Evolutionary conservation across 1,140 invertebrate genomes (phyloP), one percentile per base, ranked within the genome.

Genomic region (Pentalonia nigronervosa): DNA sequence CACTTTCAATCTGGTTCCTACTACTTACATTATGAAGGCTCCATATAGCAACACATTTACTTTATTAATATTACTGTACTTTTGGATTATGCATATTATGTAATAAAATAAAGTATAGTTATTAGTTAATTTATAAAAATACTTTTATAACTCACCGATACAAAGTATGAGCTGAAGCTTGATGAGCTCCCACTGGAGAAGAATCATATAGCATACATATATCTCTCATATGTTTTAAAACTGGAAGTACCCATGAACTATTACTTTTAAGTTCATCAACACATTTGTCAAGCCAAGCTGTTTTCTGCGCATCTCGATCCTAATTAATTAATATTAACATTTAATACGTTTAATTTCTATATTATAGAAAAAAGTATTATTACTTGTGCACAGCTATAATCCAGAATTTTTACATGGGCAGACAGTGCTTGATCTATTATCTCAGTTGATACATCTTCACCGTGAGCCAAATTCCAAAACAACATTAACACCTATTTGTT

Each of bases 381-480:
- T 94, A 96, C 96, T 95, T 97, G 97, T 89, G 98, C 99, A 96
- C 99, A 99, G 95, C 98, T 99, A 95, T 99, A 99, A 96, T 99
- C 99, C 56, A 99, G 96, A 95, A 99, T 99, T 96, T 99, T 99
- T 17, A 99, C 98, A 95, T 99, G 98, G 94, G 99, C 98, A 88
- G 97, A 97, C 89, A 99, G 95, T 4, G 99, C 99, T 95, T 99
- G 98, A 95, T 99, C 99, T 97, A 99, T 98, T 94, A 99, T 99
- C 95, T 99, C 99, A 7, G 98, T 99, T 90, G 98, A 98, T 83
- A 99, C 98, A 95, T 99, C 98, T 94, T 99, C 98, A 92, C 98
- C 98, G 95, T 99, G 98, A 36, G 99, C 98, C 95, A 99, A 96
- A 95, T 99, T 99, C 99, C 99, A 99, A 95, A 99, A 98, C 34